Evolutionary conservation across 2,888 invertebrate species (phyloP).

Genomic region (Tiliacea citrago): DNA sequence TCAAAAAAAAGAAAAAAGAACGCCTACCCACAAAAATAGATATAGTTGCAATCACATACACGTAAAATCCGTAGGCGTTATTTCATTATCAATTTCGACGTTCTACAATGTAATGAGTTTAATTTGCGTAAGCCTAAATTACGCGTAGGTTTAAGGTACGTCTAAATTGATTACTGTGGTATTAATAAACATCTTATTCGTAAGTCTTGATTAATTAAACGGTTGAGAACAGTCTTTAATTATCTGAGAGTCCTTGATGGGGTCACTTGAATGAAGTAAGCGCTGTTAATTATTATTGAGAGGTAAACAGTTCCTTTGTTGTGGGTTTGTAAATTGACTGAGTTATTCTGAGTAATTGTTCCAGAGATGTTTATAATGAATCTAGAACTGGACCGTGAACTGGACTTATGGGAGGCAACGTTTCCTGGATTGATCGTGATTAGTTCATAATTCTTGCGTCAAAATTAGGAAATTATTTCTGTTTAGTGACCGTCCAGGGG

Average conservation of each 20-base stretch:
- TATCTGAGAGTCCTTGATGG: constrained; percentile 59
- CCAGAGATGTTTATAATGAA: constrained; percentile 29
- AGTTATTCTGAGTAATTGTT: constrained; percentile 55
- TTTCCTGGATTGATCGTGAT: not conserved
- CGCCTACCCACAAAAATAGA: not conserved
- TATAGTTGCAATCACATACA: not conserved
- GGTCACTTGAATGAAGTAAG: constrained; percentile 63
- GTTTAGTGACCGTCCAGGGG: too few species aligned
- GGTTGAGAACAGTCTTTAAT: constrained; percentile 65
- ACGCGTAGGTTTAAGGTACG: constrained; percentile 2
- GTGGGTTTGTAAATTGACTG: constrained; percentile 60
- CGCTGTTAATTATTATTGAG: constrained; percentile 68
- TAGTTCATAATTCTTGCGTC: not conserved
- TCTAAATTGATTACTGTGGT: constrained; percentile 29
- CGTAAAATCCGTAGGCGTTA: not conserved
- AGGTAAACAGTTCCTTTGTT: constrained; percentile 54
- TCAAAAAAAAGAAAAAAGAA: too few species aligned
- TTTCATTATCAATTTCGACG: not conserved
- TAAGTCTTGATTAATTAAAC: constrained; percentile 65
- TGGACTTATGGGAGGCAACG: not conserved
- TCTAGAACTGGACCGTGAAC: constrained; percentile 45
- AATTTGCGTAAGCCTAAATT: constrained; percentile 20
- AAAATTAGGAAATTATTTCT: not conserved
- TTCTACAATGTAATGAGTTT: not conserved
- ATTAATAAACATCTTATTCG: constrained; percentile 34